Percentiles rank a stretch among this genome's conserved stretches.
Evolutionary conservation across 2,888 invertebrate species (phyloP).

Genomic region (Macaria liturata): DNA sequence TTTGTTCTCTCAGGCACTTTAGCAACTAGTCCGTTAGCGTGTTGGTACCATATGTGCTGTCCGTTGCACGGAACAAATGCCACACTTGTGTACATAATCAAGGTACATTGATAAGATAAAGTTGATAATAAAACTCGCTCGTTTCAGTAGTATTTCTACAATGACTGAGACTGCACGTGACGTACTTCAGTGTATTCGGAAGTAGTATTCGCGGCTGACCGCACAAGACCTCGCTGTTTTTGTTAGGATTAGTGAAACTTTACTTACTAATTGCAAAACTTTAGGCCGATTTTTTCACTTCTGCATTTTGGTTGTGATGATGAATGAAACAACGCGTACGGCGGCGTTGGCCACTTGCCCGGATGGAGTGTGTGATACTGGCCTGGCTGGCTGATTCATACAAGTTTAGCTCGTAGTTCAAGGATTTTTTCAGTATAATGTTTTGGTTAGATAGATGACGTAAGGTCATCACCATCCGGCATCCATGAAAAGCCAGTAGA

Average conservation of each 20-base stretch:
- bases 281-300: slow-evolving; percentile 12
- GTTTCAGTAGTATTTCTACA: slow-evolving; percentile 36
- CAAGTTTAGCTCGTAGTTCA: slow-evolving; percentile 32
- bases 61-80: slow-evolving; percentile 67
- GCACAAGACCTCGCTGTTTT: slow-evolving; percentile 36
- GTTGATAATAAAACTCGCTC: slow-evolving; percentile 41
- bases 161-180: slow-evolving; percentile 16
- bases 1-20: slow-evolving; percentile 44
- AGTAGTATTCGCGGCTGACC: slow-evolving; percentile 29
- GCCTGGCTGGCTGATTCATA: slow-evolving; percentile 30
- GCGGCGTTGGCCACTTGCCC: slow-evolving; percentile 26
- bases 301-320: slow-evolving; percentile 20
- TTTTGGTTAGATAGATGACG: slow-evolving; percentile 17
- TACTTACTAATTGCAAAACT: slow-evolving; percentile 37
- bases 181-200: slow-evolving; percentile 14
- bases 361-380: slow-evolving; percentile 34
- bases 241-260: slow-evolving; percentile 36
- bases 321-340: slow-evolving; percentile 29
- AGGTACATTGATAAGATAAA: slow-evolving; percentile 68
- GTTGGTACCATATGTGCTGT: slow-evolving; percentile 66
- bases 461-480: slow-evolving; percentile 14
- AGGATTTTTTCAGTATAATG: slow-evolving; percentile 34
- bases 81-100: slow-evolving; percentile 79
- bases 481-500: slow-evolving; percentile 1
- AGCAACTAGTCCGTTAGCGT: slow-evolving; percentile 52